Evolutionary conservation across 2,888 invertebrate genomes (phyloP).

Genomic region (Oeneis ivallda): DNA sequence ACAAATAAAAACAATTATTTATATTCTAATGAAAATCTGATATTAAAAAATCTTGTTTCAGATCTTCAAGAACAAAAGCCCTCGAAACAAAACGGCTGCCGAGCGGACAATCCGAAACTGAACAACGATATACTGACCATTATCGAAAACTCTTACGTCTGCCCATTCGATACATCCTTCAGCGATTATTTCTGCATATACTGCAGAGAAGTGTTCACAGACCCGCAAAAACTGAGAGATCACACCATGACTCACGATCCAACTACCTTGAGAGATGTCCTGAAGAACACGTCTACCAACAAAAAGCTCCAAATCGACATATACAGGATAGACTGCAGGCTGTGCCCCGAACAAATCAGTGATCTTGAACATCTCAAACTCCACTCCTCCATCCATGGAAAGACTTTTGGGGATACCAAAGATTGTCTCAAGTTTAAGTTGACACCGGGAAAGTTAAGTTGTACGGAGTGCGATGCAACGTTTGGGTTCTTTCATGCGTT

Average conservation of each 20-base stretch:
- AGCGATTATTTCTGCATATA: constrained; percentile 67
- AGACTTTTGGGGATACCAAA: constrained; percentile 46
- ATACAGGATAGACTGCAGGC: constrained; percentile 60
- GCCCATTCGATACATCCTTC: constrained; percentile 65
- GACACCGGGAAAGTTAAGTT: constrained; percentile 53
- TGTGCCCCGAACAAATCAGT: constrained; percentile 56
- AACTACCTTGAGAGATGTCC: constrained; percentile 51
- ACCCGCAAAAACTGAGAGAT: constrained; percentile 58
- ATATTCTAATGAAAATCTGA: too few species aligned
- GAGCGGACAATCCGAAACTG: constrained; percentile 41
- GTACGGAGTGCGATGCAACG: constrained; percentile 47
- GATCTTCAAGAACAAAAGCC: constrained; percentile 26
- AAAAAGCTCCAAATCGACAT: constrained; percentile 61
- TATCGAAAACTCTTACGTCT: constrained; percentile 64
- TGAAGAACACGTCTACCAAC: constrained; percentile 45
- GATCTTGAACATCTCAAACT: constrained; percentile 53
- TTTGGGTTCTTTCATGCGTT: constrained; percentile 63
- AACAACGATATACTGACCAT: constrained; percentile 55
- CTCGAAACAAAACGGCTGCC: constrained; percentile 29
- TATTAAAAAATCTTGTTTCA: constrained; percentile 23
- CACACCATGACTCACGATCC: constrained; percentile 65
- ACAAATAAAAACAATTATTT: too few species aligned
- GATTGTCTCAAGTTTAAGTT: constrained; percentile 64
- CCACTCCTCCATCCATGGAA: constrained; percentile 56
- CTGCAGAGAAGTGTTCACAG: constrained; percentile 54